Evolutionary conservation across 2,888 invertebrate genomes (phyloP), one percentile per base, ranked within the genome.

Genomic region (Pachycephus smyrnensis): DNA sequence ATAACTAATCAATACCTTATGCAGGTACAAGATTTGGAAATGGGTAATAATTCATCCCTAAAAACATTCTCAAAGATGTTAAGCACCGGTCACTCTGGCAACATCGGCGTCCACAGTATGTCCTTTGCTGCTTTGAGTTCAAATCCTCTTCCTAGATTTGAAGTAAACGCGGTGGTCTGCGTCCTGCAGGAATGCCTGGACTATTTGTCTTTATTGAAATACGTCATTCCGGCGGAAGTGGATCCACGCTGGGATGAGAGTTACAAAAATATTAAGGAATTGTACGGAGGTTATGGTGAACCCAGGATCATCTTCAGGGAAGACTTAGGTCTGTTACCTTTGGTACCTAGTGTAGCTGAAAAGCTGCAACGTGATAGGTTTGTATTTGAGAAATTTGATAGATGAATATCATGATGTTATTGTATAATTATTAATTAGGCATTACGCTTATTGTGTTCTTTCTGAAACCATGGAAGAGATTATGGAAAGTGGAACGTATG

Each of bases 361-460:
- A 90, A 90, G 83, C 78, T 89, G 31, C 82, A 88, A 33, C 81
- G 80, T 35, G 87, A 89, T 76, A 88, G 88, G 89, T 89, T 23
- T 35, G 35, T 30, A 69, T n/a, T 37, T 71, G 12, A 3, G 3
- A 0, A 33, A 31, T 31, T 15, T 33, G 1, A 68, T 3, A 31
- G 35, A 74, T 77, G 55, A 9, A 23, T 23, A 55, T 55, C 15
- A 55, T 55, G 55, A 55, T 55, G 9, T 23, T 40, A 15, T 55
- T 75, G 2, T 69, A 35, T n/a, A 75, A 68, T 76, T 55, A 55
- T 55, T 2, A 55, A 55, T 55, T 55, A 88, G 89, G 71, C 86
- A 86, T 75, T 87, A 86, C 68, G 73, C 85, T 36, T 82, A 83
- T 75, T 80, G 86, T 35, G 77, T 86, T 23, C 78, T 89, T 35